Conservation (phyloP, 2,113 vertebrate genomes). For the Machaerirhynchus nigripectus region DNA sequence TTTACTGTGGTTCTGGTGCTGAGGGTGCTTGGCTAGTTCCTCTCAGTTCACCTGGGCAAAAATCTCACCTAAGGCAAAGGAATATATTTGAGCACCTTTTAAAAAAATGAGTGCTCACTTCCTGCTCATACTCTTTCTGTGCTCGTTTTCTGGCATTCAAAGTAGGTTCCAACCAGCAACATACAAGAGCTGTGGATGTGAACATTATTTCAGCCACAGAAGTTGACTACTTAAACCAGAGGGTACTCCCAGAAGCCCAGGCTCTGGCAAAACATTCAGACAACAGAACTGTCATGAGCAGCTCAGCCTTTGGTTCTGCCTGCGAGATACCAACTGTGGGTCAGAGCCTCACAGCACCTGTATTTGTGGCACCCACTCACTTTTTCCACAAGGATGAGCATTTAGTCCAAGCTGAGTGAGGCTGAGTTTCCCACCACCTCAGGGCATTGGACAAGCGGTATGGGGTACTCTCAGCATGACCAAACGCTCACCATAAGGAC, state of each 20-base stretch:
- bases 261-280: background rate
- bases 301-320: background rate
- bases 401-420: background rate
- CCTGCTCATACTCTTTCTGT: background rate
- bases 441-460: background rate
- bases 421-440: background rate
- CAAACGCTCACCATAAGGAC: background rate
- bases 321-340: background rate
- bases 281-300: background rate
- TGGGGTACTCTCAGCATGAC: rapidly evolving
- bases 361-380: background rate
- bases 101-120: background rate
- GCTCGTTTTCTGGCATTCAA: background rate
- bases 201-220: background rate
- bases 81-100: background rate
- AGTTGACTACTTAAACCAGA: background rate
- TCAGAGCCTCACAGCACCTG: background rate
- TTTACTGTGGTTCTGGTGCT: background rate
- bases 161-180: background rate
- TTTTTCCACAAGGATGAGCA: background rate
- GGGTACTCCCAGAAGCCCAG: background rate
- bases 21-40: background rate
- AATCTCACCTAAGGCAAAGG: background rate
- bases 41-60: background rate
- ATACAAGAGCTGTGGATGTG: background rate